Evolutionary conservation across 2,113 vertebrate genomes (phyloP).

Genomic region (Coptodon bakossiorum): DNA sequence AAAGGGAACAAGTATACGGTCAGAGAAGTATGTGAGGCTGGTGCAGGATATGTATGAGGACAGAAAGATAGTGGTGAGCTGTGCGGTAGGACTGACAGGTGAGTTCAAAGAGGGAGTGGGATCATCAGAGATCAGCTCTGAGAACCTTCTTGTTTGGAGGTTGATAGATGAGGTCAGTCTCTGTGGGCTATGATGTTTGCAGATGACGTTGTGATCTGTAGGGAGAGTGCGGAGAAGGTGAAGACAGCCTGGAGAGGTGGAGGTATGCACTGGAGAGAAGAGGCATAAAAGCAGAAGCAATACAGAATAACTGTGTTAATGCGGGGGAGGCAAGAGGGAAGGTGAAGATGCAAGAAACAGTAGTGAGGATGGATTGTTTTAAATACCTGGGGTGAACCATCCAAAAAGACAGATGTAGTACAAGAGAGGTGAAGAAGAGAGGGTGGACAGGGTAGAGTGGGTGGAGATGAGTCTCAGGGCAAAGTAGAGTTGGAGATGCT

Average conservation of each 20-base stretch:
- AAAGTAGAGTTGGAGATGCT: not conserved
- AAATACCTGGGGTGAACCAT: not conserved
- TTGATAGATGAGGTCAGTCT: not conserved
- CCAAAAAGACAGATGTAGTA: not conserved
- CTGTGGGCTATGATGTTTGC: not conserved
- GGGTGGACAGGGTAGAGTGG: accelerated
- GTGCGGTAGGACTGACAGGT: not conserved
- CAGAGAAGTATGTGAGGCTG: not conserved
- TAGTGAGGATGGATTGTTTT: not conserved
- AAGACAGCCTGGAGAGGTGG: not conserved
- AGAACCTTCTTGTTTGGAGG: not conserved
- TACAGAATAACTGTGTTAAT: not conserved
- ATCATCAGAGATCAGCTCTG: not conserved
- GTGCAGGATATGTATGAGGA: not conserved
- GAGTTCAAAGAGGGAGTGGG: not conserved
- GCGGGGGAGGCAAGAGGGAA: not conserved
- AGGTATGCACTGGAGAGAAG: not conserved
- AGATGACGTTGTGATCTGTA: not conserved
- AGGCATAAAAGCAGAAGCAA: not conserved
- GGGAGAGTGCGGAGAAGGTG: not conserved
- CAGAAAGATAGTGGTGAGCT: not conserved
- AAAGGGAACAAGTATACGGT: not conserved
- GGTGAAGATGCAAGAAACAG: accelerated
- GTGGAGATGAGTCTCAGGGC: accelerated
- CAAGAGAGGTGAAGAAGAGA: not conserved